These are phyloP conservation scores for Macropodus opercularis DNA, from an alignment of 2,797 vertebrate species.

Conservation along the genomic window DNA sequence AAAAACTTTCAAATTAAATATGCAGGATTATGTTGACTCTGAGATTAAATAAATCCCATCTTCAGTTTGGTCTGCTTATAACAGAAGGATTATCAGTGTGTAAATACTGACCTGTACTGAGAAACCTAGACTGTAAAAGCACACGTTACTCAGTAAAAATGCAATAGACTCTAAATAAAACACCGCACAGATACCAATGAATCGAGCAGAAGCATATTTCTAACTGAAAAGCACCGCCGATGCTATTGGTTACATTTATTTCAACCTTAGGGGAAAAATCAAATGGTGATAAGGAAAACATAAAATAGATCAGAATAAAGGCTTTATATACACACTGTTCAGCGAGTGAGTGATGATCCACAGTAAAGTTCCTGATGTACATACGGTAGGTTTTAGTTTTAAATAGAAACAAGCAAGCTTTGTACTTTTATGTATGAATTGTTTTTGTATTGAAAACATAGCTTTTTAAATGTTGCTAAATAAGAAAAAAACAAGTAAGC, in stretches of 20 bases:
- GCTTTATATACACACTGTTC: neutral
- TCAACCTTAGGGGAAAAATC: slow-evolving; percentile 17
- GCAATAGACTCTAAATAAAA: slow-evolving; percentile 21
- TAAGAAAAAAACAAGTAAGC: slow-evolving; percentile 16
- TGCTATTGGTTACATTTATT: slow-evolving; percentile 32
- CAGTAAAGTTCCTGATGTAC: neutral
- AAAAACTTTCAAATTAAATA: neutral
- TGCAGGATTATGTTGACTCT: neutral
- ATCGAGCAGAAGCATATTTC: slow-evolving; percentile 32
- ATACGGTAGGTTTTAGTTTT: slow-evolving; percentile 8
- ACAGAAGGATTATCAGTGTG: neutral
- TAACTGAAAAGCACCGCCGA: slow-evolving; percentile 16
- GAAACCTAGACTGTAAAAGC: slow-evolving; percentile 20
- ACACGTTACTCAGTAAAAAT: slow-evolving; percentile 25
- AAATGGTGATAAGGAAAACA: slow-evolving; percentile 11
- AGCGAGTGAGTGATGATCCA: neutral
- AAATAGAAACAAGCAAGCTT: neutral
- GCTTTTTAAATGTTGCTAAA: slow-evolving; percentile 8
- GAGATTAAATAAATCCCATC: neutral
- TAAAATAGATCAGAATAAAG: neutral
- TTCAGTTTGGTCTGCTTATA: neutral
- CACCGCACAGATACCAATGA: slow-evolving; percentile 23
- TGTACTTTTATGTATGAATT: neutral
- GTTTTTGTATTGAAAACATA: neutral
- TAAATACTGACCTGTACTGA: slow-evolving; percentile 13